A percentile compares a stretch with the other conserved stretches of the same genome.
These are phyloP conservation scores for Eristalis arbustorum DNA, from an alignment of 2,888 invertebrate genomes.

Conservation along the genomic window DNA sequence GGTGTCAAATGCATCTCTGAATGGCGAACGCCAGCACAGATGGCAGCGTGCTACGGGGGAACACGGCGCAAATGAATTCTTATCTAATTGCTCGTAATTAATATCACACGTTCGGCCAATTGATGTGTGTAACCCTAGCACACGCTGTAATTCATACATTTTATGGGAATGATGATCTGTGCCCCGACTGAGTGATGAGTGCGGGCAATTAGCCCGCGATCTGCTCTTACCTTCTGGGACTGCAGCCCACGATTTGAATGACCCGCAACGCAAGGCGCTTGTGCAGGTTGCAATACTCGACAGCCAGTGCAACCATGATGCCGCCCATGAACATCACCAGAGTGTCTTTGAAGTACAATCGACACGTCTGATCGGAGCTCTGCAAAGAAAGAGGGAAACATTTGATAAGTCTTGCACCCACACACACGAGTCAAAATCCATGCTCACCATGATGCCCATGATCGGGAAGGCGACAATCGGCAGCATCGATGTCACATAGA, in stretches of 20 bases:
- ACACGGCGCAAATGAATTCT: slow-evolving; percentile 16
- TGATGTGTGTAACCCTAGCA: slow-evolving; percentile 10
- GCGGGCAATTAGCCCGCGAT: background rate
- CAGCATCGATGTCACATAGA: slow-evolving; percentile 91
- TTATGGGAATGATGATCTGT: slow-evolving; percentile 9
- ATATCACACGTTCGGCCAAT: slow-evolving; percentile 52
- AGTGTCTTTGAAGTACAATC: slow-evolving; percentile 89
- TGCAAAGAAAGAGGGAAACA: slow-evolving; percentile 56
- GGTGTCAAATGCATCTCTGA: background rate
- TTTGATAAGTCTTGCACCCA: no score
- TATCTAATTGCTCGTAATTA: slow-evolving; percentile 51
- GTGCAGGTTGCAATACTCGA: slow-evolving; percentile 94
- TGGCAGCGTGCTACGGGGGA: background rate
- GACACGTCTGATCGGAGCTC: slow-evolving; percentile 83
- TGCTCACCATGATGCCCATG: slow-evolving; percentile 86
- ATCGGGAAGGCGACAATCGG: slow-evolving; percentile 91
- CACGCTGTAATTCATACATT: slow-evolving; percentile 1
- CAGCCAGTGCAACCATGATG: slow-evolving; percentile 93
- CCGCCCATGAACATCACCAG: slow-evolving; percentile 95
- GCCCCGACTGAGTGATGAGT: background rate
- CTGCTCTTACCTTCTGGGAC: slow-evolving; percentile 84
- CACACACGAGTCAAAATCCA: background rate
- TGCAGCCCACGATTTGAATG: slow-evolving; percentile 88
- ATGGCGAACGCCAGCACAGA: background rate
- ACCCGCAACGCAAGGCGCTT: slow-evolving; percentile 92